Base-by-base conservation (phyloP, 2,888 invertebrate species). In the Clivina fossor region DNA sequence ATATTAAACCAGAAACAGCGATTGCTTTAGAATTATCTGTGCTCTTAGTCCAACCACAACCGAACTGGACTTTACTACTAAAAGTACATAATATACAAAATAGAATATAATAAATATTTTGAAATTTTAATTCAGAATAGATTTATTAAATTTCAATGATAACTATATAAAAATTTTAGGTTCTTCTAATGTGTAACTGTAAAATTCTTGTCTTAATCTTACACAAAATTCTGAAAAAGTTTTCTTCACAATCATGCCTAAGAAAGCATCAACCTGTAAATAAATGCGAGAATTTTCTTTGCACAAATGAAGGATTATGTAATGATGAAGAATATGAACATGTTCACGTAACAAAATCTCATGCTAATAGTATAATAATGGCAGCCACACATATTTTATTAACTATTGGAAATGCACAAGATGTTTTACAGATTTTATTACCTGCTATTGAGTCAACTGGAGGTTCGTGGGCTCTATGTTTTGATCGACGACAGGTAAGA, bases 31-130 rank as follows among this genome's bases (percentile, higher is more conserved):
- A 90, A 63, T 68, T 90, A 20, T 80, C 81, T 40, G 86, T 90
- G 0, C 67, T 90, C 28, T 68, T 88, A 50, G 82, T 85, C 0
- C 89, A 89, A 64, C 90, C 90, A 0, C 89, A 89, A 65, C 85
- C 89, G 0, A 84, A 84, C 47, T 90, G 90, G 90, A 75, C 85
- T 0, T 78, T 85, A 59, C 70, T 90, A 16, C 76, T 90, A 0
- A 89, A 88, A 78, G 89, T 88, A 63, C 16, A 28, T 32, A n/a
- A 50, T 4, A 22, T 24, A 32, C 13, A 33, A n/a, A n/a, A n/a
- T 16, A n/a, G 19, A 11, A 1, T n/a, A n/a, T n/a, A n/a, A n/a
- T n/a, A n/a, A n/a, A n/a, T n/a, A n/a, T n/a, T n/a, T n/a, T n/a
- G n/a, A n/a, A n/a, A n/a, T n/a, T 44, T 44, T 30, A 37, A 30